Percentiles rank a stretch among this genome's conserved stretches.
Conservation (phyloP, 2,113 vertebrate genomes). For the Macrotus californicus region DNA sequence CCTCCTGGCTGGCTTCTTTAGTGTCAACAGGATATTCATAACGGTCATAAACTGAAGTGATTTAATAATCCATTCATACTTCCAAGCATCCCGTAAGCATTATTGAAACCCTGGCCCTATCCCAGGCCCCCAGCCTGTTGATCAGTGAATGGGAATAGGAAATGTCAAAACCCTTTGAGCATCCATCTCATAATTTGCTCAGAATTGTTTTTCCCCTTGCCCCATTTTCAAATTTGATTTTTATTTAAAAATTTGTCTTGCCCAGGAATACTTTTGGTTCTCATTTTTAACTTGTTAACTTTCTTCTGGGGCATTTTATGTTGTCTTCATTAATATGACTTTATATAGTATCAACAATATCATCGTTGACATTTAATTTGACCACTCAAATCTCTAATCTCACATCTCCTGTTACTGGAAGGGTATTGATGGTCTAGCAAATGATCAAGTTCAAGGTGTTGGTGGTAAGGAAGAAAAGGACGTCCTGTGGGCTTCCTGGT, state of each 20-base stretch:
- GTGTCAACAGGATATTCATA: accelerated
- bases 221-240: background rate
- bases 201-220: background rate
- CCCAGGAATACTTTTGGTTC: background rate
- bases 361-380: background rate
- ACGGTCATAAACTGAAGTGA: background rate
- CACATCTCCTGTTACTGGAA: background rate
- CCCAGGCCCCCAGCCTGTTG: no score
- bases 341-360: background rate
- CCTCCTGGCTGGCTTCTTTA: background rate
- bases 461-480: background rate
- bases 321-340: background rate
- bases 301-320: background rate
- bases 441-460: background rate
- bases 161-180: background rate
- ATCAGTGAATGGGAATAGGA: accelerated
- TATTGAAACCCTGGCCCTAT: no score
- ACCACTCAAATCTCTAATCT: background rate
- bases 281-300: background rate
- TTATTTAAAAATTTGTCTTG: background rate
- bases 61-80: no score
- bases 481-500: background rate
- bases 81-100: background rate
- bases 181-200: background rate
- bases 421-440: background rate